Evolutionary conservation across 1,140 invertebrate genomes (phyloP).

Genomic region (Drosophila sproati): DNA sequence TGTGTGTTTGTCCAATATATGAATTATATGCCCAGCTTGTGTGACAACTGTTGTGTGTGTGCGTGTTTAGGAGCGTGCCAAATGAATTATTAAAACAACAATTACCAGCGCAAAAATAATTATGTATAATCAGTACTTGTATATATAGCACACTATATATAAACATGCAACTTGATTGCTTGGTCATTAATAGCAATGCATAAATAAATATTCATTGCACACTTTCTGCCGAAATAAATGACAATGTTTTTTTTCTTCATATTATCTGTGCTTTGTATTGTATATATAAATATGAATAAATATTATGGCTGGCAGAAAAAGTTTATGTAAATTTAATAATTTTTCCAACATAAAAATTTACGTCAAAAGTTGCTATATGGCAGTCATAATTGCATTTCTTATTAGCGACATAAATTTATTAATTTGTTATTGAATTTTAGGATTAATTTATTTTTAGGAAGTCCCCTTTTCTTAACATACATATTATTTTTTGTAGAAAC

Average conservation of each 20-base stretch:
- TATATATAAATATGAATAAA: neutral
- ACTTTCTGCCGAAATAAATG: constrained; percentile 14
- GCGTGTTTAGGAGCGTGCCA: constrained; percentile 4
- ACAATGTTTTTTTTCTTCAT: constrained; percentile 1
- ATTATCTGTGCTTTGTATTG: neutral
- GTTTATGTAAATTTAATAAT: neutral
- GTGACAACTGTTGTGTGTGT: constrained; percentile 12
- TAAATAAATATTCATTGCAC: constrained; percentile 26
- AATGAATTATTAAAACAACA: constrained; percentile 67
- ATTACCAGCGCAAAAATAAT: constrained; percentile 62
- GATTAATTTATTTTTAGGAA: no score
- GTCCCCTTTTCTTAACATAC: no score
- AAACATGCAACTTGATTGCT: constrained; percentile 31
- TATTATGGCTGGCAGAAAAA: neutral
- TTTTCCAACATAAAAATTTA: neutral
- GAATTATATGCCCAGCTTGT: constrained; percentile 38
- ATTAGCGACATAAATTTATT: no score
- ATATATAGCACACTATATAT: constrained; percentile 2
- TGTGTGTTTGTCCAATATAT: constrained; percentile 57
- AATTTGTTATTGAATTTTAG: no score
- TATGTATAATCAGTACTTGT: constrained; percentile 29
- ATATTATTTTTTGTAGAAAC: no score
- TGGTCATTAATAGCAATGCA: constrained; percentile 11
- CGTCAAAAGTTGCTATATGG: no score
- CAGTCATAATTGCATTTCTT: no score